Evolutionary conservation across 2,888 invertebrate species (phyloP).

Genomic region (Furcula furcula): DNA sequence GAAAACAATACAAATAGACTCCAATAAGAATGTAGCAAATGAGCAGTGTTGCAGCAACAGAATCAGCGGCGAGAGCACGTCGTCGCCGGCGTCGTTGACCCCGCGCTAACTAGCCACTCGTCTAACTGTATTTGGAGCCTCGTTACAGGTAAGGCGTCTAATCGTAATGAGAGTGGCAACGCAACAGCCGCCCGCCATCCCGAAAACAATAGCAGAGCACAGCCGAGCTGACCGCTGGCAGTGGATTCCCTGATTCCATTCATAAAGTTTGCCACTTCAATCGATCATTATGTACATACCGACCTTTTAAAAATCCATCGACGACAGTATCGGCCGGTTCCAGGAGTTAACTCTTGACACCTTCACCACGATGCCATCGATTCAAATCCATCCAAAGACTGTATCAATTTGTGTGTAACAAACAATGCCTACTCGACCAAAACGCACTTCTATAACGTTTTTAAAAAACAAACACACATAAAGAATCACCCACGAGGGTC

Average conservation of each 20-base stretch:
- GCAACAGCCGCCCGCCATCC: conserved; percentile 5
- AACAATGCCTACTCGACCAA: conserved; percentile 26
- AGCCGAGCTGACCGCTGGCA: conserved; percentile 33
- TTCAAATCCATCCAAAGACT: conserved; percentile 12
- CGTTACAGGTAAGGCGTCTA: conserved; percentile 17
- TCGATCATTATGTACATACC: conserved; percentile 31
- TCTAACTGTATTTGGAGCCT: conserved; percentile 30
- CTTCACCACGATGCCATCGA: conserved; percentile 16
- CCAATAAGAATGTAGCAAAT: background rate
- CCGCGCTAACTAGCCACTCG: conserved; percentile 22
- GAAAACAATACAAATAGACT: background rate
- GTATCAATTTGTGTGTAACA: conserved; percentile 6
- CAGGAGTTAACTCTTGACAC: conserved; percentile 9
- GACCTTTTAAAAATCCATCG: conserved; percentile 69
- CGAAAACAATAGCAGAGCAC: conserved; percentile 30
- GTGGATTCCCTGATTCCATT: conserved; percentile 44
- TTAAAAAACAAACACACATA: conserved; percentile 33
- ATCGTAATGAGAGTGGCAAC: conserved; percentile 11
- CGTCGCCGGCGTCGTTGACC: conserved; percentile 29
- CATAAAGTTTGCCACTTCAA: conserved; percentile 21
- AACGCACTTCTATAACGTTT: conserved; percentile 39
- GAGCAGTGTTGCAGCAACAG: background rate
- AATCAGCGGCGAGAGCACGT: conserved; percentile 2
- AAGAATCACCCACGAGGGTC: no score
- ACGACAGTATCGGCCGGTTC: conserved; percentile 19